Conservation (phyloP, 2,113 vertebrate species). For the Gobio gobio region DNA sequence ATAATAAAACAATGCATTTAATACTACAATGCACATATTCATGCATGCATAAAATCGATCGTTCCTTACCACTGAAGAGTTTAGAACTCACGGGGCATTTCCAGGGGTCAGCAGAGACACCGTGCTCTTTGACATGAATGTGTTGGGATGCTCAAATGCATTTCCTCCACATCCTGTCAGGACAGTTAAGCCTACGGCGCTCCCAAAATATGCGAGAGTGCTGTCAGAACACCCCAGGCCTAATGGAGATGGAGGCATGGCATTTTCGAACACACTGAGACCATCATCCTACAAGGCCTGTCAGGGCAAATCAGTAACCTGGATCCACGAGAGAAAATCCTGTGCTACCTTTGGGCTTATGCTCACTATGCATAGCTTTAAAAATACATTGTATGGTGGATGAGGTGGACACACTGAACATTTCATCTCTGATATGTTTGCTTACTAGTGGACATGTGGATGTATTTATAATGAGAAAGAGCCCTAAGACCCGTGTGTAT, state of each 20-base stretch:
- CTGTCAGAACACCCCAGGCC: slow-evolving; percentile 35
- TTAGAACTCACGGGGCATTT: background rate
- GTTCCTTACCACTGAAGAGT: background rate
- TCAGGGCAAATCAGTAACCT: slow-evolving; percentile 6
- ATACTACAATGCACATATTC: background rate
- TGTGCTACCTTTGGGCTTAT: background rate
- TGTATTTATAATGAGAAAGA: slow-evolving; percentile 27
- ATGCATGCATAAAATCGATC: background rate
- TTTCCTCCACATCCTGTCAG: slow-evolving; percentile 16
- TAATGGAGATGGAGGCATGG: slow-evolving; percentile 22
- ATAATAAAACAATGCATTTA: background rate
- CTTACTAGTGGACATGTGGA: slow-evolving; percentile 19
- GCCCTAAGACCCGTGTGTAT: slow-evolving; percentile 35
- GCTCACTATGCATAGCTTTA: background rate
- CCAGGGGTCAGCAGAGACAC: background rate
- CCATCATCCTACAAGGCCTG: slow-evolving; percentile 18
- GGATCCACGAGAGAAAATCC: slow-evolving; percentile 10
- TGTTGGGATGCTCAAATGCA: slow-evolving; percentile 24
- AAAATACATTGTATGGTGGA: background rate
- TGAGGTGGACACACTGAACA: background rate
- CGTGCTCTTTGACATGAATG: background rate
- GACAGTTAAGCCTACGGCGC: slow-evolving; percentile 34
- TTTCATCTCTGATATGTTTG: background rate
- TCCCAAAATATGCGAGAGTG: slow-evolving; percentile 31
- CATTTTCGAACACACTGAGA: slow-evolving; percentile 43